Evolutionary conservation across 2,888 invertebrate species (phyloP), one percentile per base, ranked within the genome.

Genomic region (Caenorhabditis virilis): DNA sequence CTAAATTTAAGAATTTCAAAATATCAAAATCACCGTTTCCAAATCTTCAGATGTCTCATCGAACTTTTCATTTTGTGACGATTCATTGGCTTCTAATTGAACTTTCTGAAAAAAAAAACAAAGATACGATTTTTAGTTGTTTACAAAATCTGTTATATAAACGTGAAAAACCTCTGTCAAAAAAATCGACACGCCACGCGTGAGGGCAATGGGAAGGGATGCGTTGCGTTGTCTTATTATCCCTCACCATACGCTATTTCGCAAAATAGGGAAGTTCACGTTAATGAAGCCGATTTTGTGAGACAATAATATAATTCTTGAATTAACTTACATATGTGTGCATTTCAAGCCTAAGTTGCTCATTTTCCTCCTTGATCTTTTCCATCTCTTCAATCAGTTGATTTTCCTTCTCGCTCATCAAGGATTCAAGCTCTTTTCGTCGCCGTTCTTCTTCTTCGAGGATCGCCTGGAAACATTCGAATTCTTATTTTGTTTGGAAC

Each of bases 371-470:
- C 20, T 53, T 52, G 20, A 62, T 20, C 22, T 55, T 25, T 11
- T 56, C 51, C 16, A 65, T 42, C 26, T 69, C 64, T 20, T 42
- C 52, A 23, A 22, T 45, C 25, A 50, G 15, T 23, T 48, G 22
- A 5, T 41, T 52, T 27, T 47, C 42, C 36, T 58, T 60, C 33
- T 70, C 65, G 20, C 55, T 64, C 50, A 62, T 43, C 18, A 63
- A 63, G 4, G 47, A 50, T 45, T 64, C 60, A 51, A 67, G 33
- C 9, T 43, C 52, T 15, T 60, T 49, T 33, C 64, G 35, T 27
- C 62, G 64, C 16, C 45, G 16, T 26, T 57, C 61, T 20, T 74
- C 73, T 26, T 76, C 76, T 35, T 72, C 70, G 16, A 62, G 52
- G 0, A 76, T 64, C n/a, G 76, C 74, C 66, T 71, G 25, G 26